Conservation (phyloP, 2,113 vertebrate genomes). For the Protobothrops flavoviridis region DNA sequence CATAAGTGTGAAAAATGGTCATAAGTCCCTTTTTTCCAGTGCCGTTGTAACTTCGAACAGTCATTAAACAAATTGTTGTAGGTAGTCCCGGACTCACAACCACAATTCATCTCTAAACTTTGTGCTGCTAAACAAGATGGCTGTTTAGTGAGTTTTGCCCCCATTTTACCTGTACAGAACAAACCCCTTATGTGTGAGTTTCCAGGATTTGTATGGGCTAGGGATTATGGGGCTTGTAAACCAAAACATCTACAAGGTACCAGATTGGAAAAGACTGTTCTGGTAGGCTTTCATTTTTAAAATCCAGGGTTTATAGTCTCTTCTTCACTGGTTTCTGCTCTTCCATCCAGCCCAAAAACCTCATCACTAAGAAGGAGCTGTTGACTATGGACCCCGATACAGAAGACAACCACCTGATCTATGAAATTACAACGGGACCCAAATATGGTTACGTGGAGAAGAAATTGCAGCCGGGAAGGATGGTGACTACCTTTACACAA, state of each 20-base stretch:
- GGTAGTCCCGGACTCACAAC: too few relatives aligned
- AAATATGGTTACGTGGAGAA: slow-evolving; percentile 87
- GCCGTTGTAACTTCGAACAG: too few relatives aligned
- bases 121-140: too few relatives aligned
- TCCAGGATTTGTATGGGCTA: not conserved
- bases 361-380: slow-evolving; percentile 95
- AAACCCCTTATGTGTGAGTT: not conserved
- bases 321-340: slow-evolving; percentile 20
- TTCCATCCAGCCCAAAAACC: slow-evolving; percentile 84
- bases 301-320: not conserved
- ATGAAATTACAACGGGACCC: slow-evolving; percentile 81
- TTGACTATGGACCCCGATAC: slow-evolving; percentile 91
- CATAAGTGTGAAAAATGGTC: too few relatives aligned
- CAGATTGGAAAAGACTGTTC: not conserved
- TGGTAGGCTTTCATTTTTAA: not conserved
- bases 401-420: slow-evolving; percentile 83
- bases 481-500: slow-evolving; percentile 82
- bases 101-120: too few relatives aligned
- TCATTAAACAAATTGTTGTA: too few relatives aligned
- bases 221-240: not conserved
- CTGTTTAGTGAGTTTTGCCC: too few relatives aligned
- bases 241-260: not conserved
- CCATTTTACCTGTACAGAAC: not conserved
- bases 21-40: too few relatives aligned
- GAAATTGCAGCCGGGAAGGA: slow-evolving; percentile 79